Conservation (phyloP, 1,140 invertebrate genomes). For the Drosophila paulistorum region DNA sequence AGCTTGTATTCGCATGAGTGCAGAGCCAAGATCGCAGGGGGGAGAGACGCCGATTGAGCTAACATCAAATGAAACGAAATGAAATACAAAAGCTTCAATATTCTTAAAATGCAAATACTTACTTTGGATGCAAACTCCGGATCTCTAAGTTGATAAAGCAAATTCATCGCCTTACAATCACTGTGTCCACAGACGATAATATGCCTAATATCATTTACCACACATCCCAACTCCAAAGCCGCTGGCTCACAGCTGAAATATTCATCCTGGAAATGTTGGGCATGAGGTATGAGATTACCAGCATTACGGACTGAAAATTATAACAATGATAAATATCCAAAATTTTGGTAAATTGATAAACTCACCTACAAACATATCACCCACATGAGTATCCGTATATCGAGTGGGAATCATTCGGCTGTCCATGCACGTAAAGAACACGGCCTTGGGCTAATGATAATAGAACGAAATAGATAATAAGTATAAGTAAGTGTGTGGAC, state of each 20-base stretch:
- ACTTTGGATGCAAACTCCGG: constrained; percentile 89
- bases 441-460: constrained; percentile 92
- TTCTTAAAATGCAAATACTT: constrained; percentile 30
- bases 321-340: constrained; percentile 30
- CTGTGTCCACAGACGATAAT: constrained; percentile 98
- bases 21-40: constrained; percentile 96
- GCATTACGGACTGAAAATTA: constrained; percentile 92
- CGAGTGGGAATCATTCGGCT: constrained; percentile 97
- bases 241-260: constrained; percentile 96
- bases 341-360: constrained; percentile 15
- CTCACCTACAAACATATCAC: constrained; percentile 98
- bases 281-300: constrained; percentile 95
- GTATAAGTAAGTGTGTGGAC: not conserved
- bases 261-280: constrained; percentile 93
- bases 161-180: constrained; percentile 98
- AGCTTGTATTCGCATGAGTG: constrained; percentile 91
- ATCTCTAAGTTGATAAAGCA: constrained; percentile 92
- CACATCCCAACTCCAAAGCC: constrained; percentile 95
- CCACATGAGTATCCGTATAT: constrained; percentile 97
- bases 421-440: constrained; percentile 99
- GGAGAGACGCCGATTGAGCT: constrained; percentile 92
- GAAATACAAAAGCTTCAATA: not conserved
- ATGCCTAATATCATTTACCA: constrained; percentile 96
- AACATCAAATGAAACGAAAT: constrained; percentile 3
- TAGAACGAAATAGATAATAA: constrained; percentile 33